Conservation (phyloP, 2,888 invertebrate genomes). For the Enoplolaimus lenunculus region DNA sequence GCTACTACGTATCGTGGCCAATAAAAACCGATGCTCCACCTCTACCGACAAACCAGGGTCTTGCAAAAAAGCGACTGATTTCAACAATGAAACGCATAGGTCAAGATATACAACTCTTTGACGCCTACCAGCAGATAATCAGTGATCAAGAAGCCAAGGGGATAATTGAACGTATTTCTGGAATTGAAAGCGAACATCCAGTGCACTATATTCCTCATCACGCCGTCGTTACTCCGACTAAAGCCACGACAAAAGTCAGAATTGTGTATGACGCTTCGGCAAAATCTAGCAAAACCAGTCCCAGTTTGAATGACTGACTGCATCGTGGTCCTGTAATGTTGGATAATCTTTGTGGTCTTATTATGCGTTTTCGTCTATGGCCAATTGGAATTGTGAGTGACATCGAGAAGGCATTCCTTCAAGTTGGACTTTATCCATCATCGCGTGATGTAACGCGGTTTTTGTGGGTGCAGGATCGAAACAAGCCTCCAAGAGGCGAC, state of each 20-base stretch:
- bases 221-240: conserved; percentile 23
- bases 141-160: conserved; percentile 17
- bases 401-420: conserved; percentile 30
- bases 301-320: not conserved
- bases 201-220: conserved; percentile 27
- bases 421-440: conserved; percentile 22
- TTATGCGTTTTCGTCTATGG: not conserved
- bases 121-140: conserved; percentile 20
- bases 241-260: conserved; percentile 24
- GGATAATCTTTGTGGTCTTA: not conserved
- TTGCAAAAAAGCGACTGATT: not conserved
- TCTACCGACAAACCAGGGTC: not conserved
- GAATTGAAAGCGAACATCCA: not conserved
- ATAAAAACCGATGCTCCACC: not conserved
- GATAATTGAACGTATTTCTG: conserved; percentile 20
- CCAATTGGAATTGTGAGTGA: conserved; percentile 20
- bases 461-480: not conserved
- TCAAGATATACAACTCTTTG: conserved; percentile 1
- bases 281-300: not conserved
- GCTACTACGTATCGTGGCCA: conserved; percentile 3
- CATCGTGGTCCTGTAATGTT: not conserved
- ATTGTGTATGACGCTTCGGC: not conserved
- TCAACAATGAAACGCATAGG: not conserved
- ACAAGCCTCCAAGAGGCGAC: not conserved
- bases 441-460: conserved; percentile 23